Conservation (phyloP, 2,888 invertebrate genomes). For the Parnassius apollo region DNA sequence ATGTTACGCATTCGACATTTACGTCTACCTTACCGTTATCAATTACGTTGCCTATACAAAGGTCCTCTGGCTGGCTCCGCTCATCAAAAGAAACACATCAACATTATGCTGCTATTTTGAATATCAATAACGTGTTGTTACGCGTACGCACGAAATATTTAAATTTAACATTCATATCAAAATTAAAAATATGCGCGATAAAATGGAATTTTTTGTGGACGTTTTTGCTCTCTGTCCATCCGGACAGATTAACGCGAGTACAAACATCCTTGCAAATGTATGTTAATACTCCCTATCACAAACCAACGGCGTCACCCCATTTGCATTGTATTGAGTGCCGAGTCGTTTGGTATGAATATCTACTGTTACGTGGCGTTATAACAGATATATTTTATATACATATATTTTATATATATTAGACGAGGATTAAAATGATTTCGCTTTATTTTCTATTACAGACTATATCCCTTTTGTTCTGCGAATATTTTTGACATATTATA, state of each 20-base stretch:
- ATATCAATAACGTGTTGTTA: too few relatives aligned
- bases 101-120: too few relatives aligned
- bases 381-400: too few relatives aligned
- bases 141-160: background rate
- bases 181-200: slow-evolving; percentile 25
- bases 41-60: too few relatives aligned
- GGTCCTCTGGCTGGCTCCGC: too few relatives aligned
- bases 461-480: too few relatives aligned
- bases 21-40: too few relatives aligned
- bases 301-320: slow-evolving; percentile 53
- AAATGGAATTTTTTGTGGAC: slow-evolving; percentile 16
- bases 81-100: too few relatives aligned
- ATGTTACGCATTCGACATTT: background rate
- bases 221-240: slow-evolving; percentile 37
- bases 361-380: background rate
- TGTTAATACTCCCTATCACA: slow-evolving; percentile 64
- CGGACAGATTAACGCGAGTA: slow-evolving; percentile 49
- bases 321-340: slow-evolving; percentile 59
- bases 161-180: slow-evolving; percentile 25
- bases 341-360: background rate
- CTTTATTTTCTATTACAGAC: too few relatives aligned
- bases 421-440: too few relatives aligned
- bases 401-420: too few relatives aligned
- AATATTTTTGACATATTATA: too few relatives aligned
- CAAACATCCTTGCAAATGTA: slow-evolving; percentile 48